These are phyloP conservation scores for Lasiommata megera DNA, from an alignment of 2,888 invertebrate species.

Conservation along the genomic window DNA sequence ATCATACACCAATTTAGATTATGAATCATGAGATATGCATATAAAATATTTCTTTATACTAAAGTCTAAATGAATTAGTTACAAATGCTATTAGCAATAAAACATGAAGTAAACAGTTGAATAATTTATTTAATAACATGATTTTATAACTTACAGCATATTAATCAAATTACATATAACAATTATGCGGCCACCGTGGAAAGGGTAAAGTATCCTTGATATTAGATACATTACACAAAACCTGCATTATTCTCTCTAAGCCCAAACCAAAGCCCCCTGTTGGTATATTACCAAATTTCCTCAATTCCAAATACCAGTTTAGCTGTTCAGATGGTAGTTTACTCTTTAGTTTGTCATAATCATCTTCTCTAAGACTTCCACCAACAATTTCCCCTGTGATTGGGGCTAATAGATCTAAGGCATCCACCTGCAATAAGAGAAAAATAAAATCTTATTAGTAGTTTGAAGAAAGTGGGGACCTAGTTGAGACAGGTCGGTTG, in stretches of 20 bases:
- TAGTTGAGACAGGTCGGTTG: no score
- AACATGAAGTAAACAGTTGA: not conserved
- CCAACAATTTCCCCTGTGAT: constrained; percentile 96
- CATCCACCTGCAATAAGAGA: constrained; percentile 82
- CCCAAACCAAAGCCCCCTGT: constrained; percentile 98
- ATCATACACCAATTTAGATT: no score
- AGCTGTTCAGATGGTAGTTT: constrained; percentile 83
- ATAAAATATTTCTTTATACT: no score
- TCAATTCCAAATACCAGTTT: constrained; percentile 94
- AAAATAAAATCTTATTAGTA: not conserved
- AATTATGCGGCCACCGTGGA: constrained; percentile 96
- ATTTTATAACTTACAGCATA: not conserved
- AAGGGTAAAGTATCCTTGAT: constrained; percentile 97
- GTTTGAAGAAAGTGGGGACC: no score
- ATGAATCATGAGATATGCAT: no score
- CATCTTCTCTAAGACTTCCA: constrained; percentile 95
- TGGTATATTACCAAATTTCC: constrained; percentile 93
- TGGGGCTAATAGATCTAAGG: constrained; percentile 94
- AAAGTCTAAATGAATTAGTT: no score
- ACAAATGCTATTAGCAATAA: no score
- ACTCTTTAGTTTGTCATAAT: constrained; percentile 82
- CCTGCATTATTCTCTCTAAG: constrained; percentile 94
- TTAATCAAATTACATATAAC: constrained; percentile 79
- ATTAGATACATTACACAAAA: constrained; percentile 89
- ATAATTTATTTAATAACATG: not conserved